A percentile compares a stretch with the other conserved stretches of the same genome.
phyloP scores from a whole-genome alignment of 2,888 invertebrate genomes.

The Gnatocerus cornutus region DNA sequence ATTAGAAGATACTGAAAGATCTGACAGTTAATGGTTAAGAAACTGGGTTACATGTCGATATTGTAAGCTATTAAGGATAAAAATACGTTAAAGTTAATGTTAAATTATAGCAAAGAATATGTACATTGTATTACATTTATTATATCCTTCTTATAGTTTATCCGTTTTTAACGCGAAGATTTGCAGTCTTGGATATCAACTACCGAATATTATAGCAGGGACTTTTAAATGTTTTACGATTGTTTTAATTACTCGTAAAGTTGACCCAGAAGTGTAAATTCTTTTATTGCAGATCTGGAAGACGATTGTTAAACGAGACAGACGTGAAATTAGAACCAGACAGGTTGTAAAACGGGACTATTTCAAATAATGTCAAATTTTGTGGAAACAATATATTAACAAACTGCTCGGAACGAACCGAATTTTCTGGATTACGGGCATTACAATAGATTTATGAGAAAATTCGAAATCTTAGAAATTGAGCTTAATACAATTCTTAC shows the following conservation, averaged over 20 bases:
- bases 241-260: neutral
- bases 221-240: neutral
- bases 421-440: neutral
- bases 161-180: neutral
- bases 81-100: no score
- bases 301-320: neutral
- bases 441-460: neutral
- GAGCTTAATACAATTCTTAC: neutral
- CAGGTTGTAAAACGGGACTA: neutral
- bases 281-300: neutral
- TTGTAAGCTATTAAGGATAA: no score
- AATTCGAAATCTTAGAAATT: neutral
- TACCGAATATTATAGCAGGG: neutral
- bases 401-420: no score
- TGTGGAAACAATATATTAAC: no score
- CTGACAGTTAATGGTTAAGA: no score
- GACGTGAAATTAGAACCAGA: neutral
- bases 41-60: no score
- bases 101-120: no score
- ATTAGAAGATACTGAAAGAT: no score
- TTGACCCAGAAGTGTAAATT: neutral
- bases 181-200: neutral
- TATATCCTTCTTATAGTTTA: no score
- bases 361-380: neutral
- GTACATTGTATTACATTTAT: no score